Conservation (phyloP, 35 echinoderm and acorn worm species). For the Anneissia japonica region DNA sequence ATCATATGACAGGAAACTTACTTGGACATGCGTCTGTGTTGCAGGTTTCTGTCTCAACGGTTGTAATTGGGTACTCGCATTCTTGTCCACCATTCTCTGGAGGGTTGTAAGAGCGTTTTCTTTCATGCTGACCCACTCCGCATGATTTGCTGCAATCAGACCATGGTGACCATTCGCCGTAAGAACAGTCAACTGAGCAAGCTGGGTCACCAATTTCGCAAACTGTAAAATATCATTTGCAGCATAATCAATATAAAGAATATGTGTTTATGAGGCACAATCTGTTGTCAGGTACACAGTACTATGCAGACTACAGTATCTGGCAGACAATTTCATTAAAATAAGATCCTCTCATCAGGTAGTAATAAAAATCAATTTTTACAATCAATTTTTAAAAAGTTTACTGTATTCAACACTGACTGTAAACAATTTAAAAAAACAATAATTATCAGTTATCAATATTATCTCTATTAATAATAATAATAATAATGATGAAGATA, state of each 20-base stretch:
- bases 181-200: slow-evolving; percentile 1
- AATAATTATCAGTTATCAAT: too few species aligned
- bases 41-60: not conserved
- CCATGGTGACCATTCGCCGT: not conserved
- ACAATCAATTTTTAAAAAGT: too few species aligned
- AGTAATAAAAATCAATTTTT: too few species aligned
- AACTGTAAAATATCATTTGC: not conserved
- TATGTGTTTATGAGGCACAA: too few species aligned
- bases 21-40: not conserved
- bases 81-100: not conserved
- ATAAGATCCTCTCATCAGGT: too few species aligned
- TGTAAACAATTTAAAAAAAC: too few species aligned
- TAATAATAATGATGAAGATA: too few species aligned
- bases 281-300: too few species aligned
- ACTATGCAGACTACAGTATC: too few species aligned
- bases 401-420: too few species aligned
- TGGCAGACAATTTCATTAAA: too few species aligned
- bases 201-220: not conserved
- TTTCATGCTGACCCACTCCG: not conserved
- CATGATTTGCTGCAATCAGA: not conserved
- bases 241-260: not conserved
- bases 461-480: too few species aligned
- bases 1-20: not conserved
- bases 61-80: not conserved
- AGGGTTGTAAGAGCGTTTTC: not conserved